Base-by-base conservation (phyloP, 2,888 invertebrate genomes). In the Anagyrus pseudococci region DNA sequence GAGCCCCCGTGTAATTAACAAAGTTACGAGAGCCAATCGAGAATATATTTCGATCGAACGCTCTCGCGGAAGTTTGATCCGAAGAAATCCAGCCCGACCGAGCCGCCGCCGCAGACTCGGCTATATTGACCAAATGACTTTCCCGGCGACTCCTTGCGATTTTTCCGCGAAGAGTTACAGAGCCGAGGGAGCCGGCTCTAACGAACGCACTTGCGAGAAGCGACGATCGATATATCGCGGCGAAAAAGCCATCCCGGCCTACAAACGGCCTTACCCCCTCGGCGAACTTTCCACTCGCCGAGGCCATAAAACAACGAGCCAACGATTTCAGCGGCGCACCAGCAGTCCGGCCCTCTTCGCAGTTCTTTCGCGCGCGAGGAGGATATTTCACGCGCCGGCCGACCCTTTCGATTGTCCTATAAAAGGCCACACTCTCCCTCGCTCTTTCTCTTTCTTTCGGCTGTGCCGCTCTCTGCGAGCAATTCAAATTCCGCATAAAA, bases 401-500 rank as follows among this genome's bases (percentile, higher is more conserved):
- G 33, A 33, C 13, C 13, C 33, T 33, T 33, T 13, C 6, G 13
- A 13, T 8, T 33, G 33, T 33, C 33, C 13, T 19, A 20, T 2
- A 19, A 46, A n/a, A 49, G 6, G 6, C 33, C 13, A 8, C 33
- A 8, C 8, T 33, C 33, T 23, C 10, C 15, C 22, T 17, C 19
- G 2, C 41, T 41, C 41, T 53, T 8, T 7, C 20, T 43, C 47
- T 46, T 40, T n/a, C 57, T 17, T 19, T n/a, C n/a, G n/a, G n/a
- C n/a, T n/a, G n/a, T n/a, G n/a, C n/a, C n/a, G n/a, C n/a, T n/a
- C n/a, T 54, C 46, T 62, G 52, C 47, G 46, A 40, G 50, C 55
- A 56, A 64, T 56, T 64, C 50, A 64, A 64, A 58, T 46, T 44
- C 19, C 37, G 58, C 58, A 59, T 64, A 60, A 64, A 64, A 57